A percentile compares a stretch with the other conserved stretches of the same genome.
These are phyloP conservation scores for Drosophila yakuba DNA, from an alignment of 1,140 invertebrate species.

Conservation along the genomic window DNA sequence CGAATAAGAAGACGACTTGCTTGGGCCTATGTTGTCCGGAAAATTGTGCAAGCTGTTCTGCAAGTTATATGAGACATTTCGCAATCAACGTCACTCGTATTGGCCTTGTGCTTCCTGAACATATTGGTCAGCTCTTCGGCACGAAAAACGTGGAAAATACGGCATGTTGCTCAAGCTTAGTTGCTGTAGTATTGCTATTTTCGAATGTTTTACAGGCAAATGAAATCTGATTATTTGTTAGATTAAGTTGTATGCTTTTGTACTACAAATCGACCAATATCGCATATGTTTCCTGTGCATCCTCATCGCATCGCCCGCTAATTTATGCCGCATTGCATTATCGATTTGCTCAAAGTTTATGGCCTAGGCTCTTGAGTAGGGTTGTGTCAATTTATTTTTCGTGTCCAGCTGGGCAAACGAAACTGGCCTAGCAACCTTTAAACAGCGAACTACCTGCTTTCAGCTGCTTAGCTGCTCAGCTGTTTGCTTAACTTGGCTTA, in stretches of 20 bases:
- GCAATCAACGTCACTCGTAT: slow-evolving; percentile 38
- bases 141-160: not conserved
- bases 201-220: not conserved
- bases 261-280: not conserved
- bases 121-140: not conserved
- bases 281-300: slow-evolving; percentile 7
- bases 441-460: slow-evolving; percentile 37
- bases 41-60: slow-evolving; percentile 51
- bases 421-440: slow-evolving; percentile 47
- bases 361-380: slow-evolving; percentile 18
- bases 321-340: slow-evolving; percentile 53
- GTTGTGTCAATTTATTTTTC: slow-evolving; percentile 10
- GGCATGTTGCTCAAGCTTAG: not conserved
- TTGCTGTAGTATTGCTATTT: not conserved
- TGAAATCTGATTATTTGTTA: too few species aligned
- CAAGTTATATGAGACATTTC: slow-evolving; percentile 54
- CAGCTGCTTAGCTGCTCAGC: slow-evolving; percentile 25
- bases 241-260: too few species aligned
- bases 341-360: slow-evolving; percentile 44
- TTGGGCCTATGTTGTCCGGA: not conserved
- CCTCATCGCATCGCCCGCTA: slow-evolving; percentile 39
- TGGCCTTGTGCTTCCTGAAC: slow-evolving; percentile 22
- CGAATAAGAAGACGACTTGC: slow-evolving; percentile 3
- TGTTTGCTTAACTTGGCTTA: slow-evolving; percentile 38
- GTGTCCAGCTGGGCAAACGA: slow-evolving; percentile 39